Percentiles rank a stretch among this genome's conserved stretches.
phyloP scores from a whole-genome alignment of 37 sponge, comb jelly and placozoan species.

The Agelas oroides region DNA sequence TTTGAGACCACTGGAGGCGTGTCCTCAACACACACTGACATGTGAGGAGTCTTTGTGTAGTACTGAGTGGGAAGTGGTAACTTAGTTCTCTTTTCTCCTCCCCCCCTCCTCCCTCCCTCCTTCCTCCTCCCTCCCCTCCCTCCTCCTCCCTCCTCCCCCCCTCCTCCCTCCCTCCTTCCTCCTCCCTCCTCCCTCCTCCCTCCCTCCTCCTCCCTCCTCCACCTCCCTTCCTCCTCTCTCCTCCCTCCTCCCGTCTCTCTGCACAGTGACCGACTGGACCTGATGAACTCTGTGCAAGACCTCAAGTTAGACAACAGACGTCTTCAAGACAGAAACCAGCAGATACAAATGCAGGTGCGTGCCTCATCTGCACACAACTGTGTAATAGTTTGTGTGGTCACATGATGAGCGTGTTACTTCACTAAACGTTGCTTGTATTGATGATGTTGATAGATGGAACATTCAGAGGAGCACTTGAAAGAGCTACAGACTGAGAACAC shows the following conservation, averaged over 20 bases:
- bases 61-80: too few relatives aligned
- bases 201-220: not conserved
- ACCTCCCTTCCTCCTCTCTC: not conserved
- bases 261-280: conserved; percentile 2
- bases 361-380: too few relatives aligned
- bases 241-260: not conserved
- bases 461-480: conserved; percentile 41
- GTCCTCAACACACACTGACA: conserved; percentile 15
- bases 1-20: conserved; percentile 47
- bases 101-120: not conserved
- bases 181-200: not conserved
- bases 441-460: conserved; percentile 8
- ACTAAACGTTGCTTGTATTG: not conserved
- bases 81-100: not conserved
- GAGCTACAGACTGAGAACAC: conserved; percentile 30
- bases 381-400: too few relatives aligned
- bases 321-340: conserved; percentile 11
- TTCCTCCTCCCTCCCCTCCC: not conserved
- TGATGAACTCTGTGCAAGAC: conserved; percentile 15
- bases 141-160: not conserved
- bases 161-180: not conserved
- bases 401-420: too few relatives aligned
- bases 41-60: too few relatives aligned
- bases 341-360: conserved; percentile 17
- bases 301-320: conserved; percentile 41